A percentile compares a stretch with the other conserved stretches of the same genome.
Conservation (phyloP, 2,888 invertebrate species). For the Rotaria sp. region DNA sequence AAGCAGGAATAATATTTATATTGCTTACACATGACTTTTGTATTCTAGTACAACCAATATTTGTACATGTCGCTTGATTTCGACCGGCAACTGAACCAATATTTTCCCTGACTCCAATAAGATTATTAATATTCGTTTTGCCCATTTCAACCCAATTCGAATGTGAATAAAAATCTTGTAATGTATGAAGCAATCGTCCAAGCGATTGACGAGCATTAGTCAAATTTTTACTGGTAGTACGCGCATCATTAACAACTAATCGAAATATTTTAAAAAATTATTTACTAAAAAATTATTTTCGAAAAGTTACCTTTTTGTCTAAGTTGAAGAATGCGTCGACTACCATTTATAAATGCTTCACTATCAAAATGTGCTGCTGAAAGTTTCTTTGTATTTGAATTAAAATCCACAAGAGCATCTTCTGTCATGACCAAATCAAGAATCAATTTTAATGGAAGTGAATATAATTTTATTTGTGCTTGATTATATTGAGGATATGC, state of each 20-base stretch:
- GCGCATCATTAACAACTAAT: too few species aligned
- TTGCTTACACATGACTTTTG: not conserved
- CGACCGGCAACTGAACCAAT: not conserved
- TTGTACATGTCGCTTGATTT: not conserved
- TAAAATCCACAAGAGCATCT: conserved; percentile 27
- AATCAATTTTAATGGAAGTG: not conserved
- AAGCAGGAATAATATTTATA: too few species aligned
- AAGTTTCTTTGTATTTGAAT: conserved; percentile 31
- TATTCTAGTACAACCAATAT: not conserved
- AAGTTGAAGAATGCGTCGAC: conserved; percentile 29
- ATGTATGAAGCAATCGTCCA: conserved; percentile 33
- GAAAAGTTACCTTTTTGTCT: not conserved
- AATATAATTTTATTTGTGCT: not conserved
- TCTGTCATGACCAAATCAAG: not conserved
- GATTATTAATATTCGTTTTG: conserved; percentile 19
- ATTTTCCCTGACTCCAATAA: not conserved
- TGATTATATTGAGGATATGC: not conserved
- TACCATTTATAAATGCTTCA: conserved; percentile 24
- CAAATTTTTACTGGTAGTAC: not conserved
- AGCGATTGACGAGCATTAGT: conserved; percentile 21
- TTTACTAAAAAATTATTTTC: too few species aligned
- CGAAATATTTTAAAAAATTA: too few species aligned
- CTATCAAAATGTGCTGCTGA: conserved; percentile 38
- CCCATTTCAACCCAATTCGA: conserved; percentile 39
- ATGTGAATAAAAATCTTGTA: conserved; percentile 39